Percentiles rank a stretch among this genome's conserved stretches.
These are phyloP conservation scores for Unio pictorum DNA, from an alignment of 2,888 invertebrate species.

Conservation along the genomic window DNA sequence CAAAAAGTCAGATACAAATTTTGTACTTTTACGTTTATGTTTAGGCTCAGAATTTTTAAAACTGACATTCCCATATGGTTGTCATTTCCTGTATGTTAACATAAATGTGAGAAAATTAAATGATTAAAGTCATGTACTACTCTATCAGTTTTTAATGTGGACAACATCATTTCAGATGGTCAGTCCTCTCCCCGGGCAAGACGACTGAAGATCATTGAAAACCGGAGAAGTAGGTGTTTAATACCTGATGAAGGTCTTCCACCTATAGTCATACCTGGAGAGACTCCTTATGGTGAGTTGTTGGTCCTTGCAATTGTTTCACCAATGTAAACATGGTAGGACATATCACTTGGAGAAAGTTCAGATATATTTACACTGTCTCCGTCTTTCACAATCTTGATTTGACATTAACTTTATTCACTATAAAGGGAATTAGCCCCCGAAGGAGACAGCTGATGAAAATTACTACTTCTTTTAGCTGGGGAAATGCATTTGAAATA, in stretches of 20 bases:
- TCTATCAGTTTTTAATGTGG: slow-evolving; percentile 4
- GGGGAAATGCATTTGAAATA: too few species aligned
- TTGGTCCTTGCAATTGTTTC: not conserved
- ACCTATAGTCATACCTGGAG: slow-evolving; percentile 56
- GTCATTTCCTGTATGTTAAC: not conserved
- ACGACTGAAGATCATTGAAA: slow-evolving; percentile 38
- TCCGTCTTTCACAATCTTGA: too few species aligned
- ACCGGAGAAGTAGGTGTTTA: slow-evolving; percentile 50
- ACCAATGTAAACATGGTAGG: not conserved
- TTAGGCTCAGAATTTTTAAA: not conserved
- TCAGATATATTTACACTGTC: too few species aligned
- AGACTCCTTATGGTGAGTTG: slow-evolving; percentile 18
- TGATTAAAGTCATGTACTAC: not conserved
- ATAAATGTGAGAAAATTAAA: not conserved
- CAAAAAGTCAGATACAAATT: too few species aligned
- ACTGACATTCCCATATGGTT: not conserved
- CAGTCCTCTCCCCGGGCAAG: slow-evolving; percentile 44
- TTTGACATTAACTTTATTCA: too few species aligned
- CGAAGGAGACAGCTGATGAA: too few species aligned
- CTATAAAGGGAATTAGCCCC: too few species aligned
- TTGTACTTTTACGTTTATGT: too few species aligned
- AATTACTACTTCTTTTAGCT: too few species aligned
- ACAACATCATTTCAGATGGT: slow-evolving; percentile 40
- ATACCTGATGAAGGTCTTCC: slow-evolving; percentile 68
- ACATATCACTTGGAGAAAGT: too few species aligned